These are phyloP conservation scores for Ennomos quercinarius DNA, from an alignment of 2,888 invertebrate genomes.

Conservation along the genomic window DNA sequence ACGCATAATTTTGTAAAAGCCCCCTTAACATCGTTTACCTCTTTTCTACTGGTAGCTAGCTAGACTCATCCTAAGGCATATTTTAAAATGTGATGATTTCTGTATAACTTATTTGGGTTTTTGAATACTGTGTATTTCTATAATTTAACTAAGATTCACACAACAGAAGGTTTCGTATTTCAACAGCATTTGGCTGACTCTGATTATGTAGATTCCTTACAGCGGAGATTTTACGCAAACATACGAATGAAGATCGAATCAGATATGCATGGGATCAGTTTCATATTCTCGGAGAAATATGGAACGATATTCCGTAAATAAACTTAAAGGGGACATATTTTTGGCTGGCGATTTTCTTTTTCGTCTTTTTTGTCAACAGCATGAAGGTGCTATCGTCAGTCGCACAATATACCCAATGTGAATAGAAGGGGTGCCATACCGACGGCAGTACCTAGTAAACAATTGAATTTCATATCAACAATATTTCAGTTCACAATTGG, in stretches of 20 bases:
- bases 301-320: conserved; percentile 65
- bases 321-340: conserved; percentile 56
- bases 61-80: no score
- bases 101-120: no score
- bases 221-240: conserved; percentile 75
- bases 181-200: conserved; percentile 71
- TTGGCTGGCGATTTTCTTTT: conserved; percentile 40
- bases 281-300: conserved; percentile 70
- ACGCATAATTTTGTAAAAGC: no score
- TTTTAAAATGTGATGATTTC: no score
- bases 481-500: conserved; percentile 11
- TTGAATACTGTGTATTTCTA: no score
- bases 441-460: conserved; percentile 15
- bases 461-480: conserved; percentile 20
- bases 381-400: conserved; percentile 30
- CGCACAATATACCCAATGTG: conserved; percentile 26
- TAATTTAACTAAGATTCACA: conserved; percentile 35
- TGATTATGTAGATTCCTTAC: conserved; percentile 79
- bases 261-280: conserved; percentile 79
- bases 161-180: conserved; percentile 65
- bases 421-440: conserved; percentile 12
- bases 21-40: no score
- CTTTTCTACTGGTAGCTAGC: no score
- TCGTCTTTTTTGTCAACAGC: conserved; percentile 32
- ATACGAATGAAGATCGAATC: conserved; percentile 77